Evolutionary conservation across 2,888 invertebrate genomes (phyloP), one percentile per base, ranked within the genome.

Genomic region (Coremacera marginata): DNA sequence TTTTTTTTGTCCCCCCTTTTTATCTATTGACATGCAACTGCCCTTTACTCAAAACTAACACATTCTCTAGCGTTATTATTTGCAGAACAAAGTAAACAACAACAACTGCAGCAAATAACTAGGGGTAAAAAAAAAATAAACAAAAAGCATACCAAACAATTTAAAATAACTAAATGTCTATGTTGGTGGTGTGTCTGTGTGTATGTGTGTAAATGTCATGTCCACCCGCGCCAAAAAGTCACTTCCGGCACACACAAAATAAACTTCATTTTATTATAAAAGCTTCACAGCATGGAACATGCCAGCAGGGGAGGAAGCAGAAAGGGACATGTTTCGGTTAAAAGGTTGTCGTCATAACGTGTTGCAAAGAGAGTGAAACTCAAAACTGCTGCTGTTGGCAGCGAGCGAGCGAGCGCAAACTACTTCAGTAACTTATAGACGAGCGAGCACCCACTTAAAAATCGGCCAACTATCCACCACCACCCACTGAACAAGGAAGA

Each of bases 171-270:
- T 19, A 44, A 37, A 22, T 67, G 37, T 22, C 19, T 67, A 22
- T 14, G 19, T 57, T 7, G 3, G 22, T 57, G 57, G 37, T 72
- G 51, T 51, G 19, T 72, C 25, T 37, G 44, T 37, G 34, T 73
- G 62, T 72, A 25, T 37, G 44, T 37, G 34, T 73, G 62, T 52
- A 37, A 34, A 34, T 51, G 27, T 73, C 63, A 37, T 67, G 34
- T 67, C 31, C 55, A 37, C 74, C 65, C 65, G 55, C 74, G 68
- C 68, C 68, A 75, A 75, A 75, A 75, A 68, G 75, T 75, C 49
- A 68, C 68, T 70, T 75, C 75, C 75, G 75, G 60, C 55, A 37
- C 68, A 70, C 31, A 70, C 55, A 68, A 57, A 51, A 74, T 37
- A 75, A 68, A 55, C 55, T 67, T 67, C 22, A 75, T 22, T 49